Evolutionary conservation across 2,888 invertebrate genomes (phyloP).

Genomic region (Campaea margaritaria): DNA sequence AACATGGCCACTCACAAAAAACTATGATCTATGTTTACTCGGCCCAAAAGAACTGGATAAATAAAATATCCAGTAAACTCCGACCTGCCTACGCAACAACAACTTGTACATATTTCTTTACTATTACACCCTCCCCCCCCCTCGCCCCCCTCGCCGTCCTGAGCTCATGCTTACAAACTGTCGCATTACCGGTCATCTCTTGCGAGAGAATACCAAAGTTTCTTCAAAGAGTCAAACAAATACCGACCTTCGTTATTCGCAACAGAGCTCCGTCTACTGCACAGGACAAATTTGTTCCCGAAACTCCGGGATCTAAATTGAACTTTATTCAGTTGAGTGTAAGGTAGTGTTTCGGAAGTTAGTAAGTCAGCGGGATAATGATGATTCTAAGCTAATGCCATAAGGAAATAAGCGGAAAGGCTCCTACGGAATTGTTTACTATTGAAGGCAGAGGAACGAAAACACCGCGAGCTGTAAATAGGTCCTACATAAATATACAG

Average conservation of each 20-base stretch:
- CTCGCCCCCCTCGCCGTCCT: slow-evolving; percentile 57
- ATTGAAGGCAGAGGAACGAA: slow-evolving; percentile 44
- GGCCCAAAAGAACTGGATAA: slow-evolving; percentile 55
- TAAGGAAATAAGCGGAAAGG: slow-evolving; percentile 70
- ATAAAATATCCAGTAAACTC: slow-evolving; percentile 71
- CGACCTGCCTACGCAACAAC: slow-evolving; percentile 60
- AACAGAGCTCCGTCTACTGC: slow-evolving; percentile 47
- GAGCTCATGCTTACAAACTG: slow-evolving; percentile 85
- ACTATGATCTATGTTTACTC: slow-evolving; percentile 45
- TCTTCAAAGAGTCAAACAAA: slow-evolving; percentile 49
- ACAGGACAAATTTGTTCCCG: slow-evolving; percentile 48
- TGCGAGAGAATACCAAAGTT: slow-evolving; percentile 62
- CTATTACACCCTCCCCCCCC: slow-evolving; percentile 59
- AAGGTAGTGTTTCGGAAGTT: slow-evolving; percentile 53
- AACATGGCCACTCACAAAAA: slow-evolving; percentile 40
- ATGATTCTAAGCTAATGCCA: slow-evolving; percentile 80
- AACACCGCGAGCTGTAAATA: slow-evolving; percentile 39
- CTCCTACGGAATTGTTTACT: slow-evolving; percentile 66
- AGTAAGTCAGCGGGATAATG: slow-evolving; percentile 63
- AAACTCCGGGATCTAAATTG: slow-evolving; percentile 51
- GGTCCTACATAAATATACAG: slow-evolving; percentile 33
- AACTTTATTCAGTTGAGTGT: slow-evolving; percentile 56
- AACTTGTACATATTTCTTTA: slow-evolving; percentile 80
- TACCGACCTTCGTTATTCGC: slow-evolving; percentile 53
- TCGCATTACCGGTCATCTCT: slow-evolving; percentile 81